Percentiles rank a stretch among this genome's conserved stretches.
These are phyloP conservation scores for Platorchestia sp. DNA, from an alignment of 1,140 invertebrate genomes.

Conservation along the genomic window DNA sequence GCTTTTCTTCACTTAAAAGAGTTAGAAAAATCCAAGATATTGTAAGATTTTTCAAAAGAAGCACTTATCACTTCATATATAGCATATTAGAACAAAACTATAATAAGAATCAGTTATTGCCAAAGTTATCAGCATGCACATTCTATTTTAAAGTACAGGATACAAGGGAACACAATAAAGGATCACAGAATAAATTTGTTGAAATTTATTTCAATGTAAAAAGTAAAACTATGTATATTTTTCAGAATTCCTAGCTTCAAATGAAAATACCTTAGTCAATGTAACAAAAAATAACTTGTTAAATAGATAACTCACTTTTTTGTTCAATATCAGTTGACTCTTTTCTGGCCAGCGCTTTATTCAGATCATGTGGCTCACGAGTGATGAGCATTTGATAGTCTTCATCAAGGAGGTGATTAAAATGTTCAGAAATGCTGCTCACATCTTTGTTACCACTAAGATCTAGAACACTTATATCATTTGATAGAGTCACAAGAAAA, in stretches of 20 bases:
- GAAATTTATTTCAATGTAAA: neutral
- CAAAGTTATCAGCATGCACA: too few relatives aligned
- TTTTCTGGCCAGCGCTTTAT: constrained; percentile 24
- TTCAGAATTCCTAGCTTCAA: neutral
- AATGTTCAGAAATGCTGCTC: neutral
- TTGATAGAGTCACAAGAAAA: neutral
- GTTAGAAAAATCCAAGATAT: too few relatives aligned
- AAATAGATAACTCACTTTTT: neutral
- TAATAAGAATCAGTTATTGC: too few relatives aligned
- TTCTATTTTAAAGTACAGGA: too few relatives aligned
- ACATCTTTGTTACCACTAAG: neutral
- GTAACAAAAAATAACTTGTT: neutral
- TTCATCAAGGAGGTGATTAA: neutral
- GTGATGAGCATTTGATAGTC: constrained; percentile 27
- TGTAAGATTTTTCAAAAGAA: too few relatives aligned
- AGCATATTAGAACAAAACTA: too few relatives aligned
- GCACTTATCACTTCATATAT: too few relatives aligned
- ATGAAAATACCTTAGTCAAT: neutral
- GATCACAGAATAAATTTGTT: too few relatives aligned
- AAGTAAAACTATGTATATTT: neutral
- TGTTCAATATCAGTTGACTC: neutral
- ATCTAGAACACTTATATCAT: neutral
- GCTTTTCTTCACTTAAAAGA: too few relatives aligned
- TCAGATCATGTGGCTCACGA: constrained; percentile 15
- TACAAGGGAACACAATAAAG: too few relatives aligned